Evolutionary conservation across 1,140 invertebrate species (phyloP).

Genomic region (Halictus rubicundus): DNA sequence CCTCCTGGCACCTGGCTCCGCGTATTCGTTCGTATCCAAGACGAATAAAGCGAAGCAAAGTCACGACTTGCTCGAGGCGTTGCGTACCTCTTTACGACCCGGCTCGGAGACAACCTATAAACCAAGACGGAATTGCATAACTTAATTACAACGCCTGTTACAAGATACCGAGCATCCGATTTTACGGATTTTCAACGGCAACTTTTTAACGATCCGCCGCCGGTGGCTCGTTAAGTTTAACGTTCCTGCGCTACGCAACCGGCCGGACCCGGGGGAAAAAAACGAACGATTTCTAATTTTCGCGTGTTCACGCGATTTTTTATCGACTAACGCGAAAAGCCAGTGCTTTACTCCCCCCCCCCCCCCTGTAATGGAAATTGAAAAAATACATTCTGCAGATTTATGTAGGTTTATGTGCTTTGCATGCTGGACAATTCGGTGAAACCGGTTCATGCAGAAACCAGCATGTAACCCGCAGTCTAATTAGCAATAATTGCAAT

Average conservation of each 20-base stretch:
- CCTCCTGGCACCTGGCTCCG: too few relatives aligned
- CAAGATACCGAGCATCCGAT: conserved; percentile 5
- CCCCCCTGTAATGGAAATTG: too few relatives aligned
- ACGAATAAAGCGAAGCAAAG: too few relatives aligned
- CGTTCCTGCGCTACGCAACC: background rate
- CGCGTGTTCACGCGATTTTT: conserved; percentile 31
- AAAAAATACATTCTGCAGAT: too few relatives aligned
- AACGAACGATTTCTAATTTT: conserved; percentile 23
- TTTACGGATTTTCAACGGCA: conserved; percentile 26
- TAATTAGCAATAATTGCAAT: too few relatives aligned
- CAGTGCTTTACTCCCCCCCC: too few relatives aligned
- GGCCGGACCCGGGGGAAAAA: background rate
- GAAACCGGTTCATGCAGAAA: too few relatives aligned
- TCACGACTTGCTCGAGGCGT: too few relatives aligned
- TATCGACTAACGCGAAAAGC: conserved; percentile 3
- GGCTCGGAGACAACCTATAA: background rate
- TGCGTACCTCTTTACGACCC: background rate
- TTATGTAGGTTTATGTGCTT: too few relatives aligned
- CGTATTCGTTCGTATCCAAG: too few relatives aligned
- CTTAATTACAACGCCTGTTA: conserved; percentile 30
- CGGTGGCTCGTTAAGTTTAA: conserved; percentile 34
- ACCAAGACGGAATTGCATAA: background rate
- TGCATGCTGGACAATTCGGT: too few relatives aligned
- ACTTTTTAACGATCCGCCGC: conserved; percentile 34
- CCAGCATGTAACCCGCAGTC: too few relatives aligned